Conservation (phyloP, 1,140 invertebrate genomes). For the Drosophila pandora region DNA sequence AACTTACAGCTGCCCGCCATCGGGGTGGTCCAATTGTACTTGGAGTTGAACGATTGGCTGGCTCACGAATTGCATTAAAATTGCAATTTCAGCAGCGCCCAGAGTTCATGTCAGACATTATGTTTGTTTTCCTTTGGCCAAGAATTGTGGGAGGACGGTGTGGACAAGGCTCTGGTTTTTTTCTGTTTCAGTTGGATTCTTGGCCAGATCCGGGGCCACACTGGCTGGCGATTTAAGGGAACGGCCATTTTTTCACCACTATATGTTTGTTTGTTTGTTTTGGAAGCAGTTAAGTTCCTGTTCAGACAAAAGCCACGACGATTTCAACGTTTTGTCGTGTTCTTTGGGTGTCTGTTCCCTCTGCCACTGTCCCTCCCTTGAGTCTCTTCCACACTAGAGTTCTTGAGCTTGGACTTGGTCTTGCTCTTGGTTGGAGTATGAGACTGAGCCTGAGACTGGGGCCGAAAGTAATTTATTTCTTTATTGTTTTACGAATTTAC, state of each 20-base stretch:
- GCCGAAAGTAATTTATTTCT: slow-evolving; percentile 84
- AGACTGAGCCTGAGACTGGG: slow-evolving; percentile 30
- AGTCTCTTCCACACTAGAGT: slow-evolving; percentile 55
- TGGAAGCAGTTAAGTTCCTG: slow-evolving; percentile 30
- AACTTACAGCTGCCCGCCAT: slow-evolving; percentile 28
- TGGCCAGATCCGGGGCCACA: slow-evolving; percentile 53
- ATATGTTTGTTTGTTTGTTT: slow-evolving; percentile 36
- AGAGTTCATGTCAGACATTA: slow-evolving; percentile 83
- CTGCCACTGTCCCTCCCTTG: slow-evolving; percentile 18
- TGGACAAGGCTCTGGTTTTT: slow-evolving; percentile 2
- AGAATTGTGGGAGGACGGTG: slow-evolving; percentile 69
- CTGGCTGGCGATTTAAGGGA: slow-evolving; percentile 72
- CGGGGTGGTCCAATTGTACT: slow-evolving; percentile 81
- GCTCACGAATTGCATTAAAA: slow-evolving; percentile 83
- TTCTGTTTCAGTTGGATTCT: slow-evolving; percentile 4
- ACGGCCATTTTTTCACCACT: slow-evolving; percentile 66
- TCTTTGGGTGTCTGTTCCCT: slow-evolving; percentile 50
- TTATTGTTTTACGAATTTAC: slow-evolving; percentile 84
- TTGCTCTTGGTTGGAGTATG: not conserved
- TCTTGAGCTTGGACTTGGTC: slow-evolving; percentile 71
- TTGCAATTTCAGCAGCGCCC: slow-evolving; percentile 82
- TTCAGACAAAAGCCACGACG: slow-evolving; percentile 77
- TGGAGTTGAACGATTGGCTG: slow-evolving; percentile 78
- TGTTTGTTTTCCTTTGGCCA: slow-evolving; percentile 46
- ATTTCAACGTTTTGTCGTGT: slow-evolving; percentile 83